Base-by-base conservation (phyloP, 2,113 vertebrate species). In the Piprites chloris region DNA sequence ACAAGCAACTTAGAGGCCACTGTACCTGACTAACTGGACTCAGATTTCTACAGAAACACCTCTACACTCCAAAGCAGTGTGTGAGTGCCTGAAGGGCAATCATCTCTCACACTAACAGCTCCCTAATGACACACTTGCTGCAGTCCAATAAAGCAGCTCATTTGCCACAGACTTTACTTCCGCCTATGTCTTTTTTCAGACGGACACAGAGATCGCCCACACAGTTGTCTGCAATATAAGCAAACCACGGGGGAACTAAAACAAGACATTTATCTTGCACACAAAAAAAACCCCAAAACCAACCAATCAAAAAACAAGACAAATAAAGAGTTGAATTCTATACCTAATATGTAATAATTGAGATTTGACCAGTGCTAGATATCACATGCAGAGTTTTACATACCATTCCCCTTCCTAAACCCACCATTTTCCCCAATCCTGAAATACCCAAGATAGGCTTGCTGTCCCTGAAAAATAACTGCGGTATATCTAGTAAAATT, bases 1-100 rank as follows among this genome's bases (percentile, higher is more conserved):
- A n/a, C 0, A 90, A 24, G 42, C 62, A 91, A 59, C 47, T 55
- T 41, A 62, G 6, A 93, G 89, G 79, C 47, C 67, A 63, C 55
- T 17, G 32, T 79, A 93, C 72, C 68, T 55, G 87, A 89, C 50
- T 83, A 75, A 95, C 85, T 67, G 63, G 95, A 93, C 90, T 90
- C 28, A 6, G 66, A 39, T 87, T 93, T 58, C 47, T 66, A 52
- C 28, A 85, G 9, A 67, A 95, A 44, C 0, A 2, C 35, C 69
- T 72, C 61, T n/a, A 53, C 42, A 12, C 71, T 90, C 72, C 68
- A 77, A 47, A 80, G 85, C 42, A 88, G 52, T 33, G 72, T 74
- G 55, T 71, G 65, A 88, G 89, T 37, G 77, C 59, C 95, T 63
- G 82, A 63, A 88, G 87, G 95, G 87, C 78, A 92, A 81, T 50